These are phyloP conservation scores for Nephrotoma flavescens DNA, from an alignment of 2,888 invertebrate species.

Conservation along the genomic window DNA sequence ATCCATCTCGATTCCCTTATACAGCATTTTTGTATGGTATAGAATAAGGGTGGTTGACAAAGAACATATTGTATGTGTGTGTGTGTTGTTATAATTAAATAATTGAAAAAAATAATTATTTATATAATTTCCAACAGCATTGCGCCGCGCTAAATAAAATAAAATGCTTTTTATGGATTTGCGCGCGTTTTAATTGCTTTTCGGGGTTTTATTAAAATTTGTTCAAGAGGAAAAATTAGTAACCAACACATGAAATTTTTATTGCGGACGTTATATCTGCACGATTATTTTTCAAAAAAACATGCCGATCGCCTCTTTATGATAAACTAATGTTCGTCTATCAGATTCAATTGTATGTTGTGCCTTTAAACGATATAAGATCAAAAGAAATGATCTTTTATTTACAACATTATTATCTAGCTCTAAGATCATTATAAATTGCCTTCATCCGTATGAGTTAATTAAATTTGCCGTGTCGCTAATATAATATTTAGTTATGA, in stretches of 20 bases:
- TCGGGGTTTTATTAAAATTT: neutral
- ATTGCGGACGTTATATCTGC: neutral
- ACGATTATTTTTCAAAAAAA: neutral
- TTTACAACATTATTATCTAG: neutral
- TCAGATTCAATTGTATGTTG: neutral
- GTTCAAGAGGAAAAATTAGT: neutral
- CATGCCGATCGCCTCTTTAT: neutral
- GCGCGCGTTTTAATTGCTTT: neutral
- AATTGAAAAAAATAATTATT: neutral
- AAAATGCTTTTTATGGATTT: neutral
- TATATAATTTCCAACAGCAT: neutral
- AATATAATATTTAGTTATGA: neutral
- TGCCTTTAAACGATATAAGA: neutral
- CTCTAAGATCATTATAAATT: neutral
- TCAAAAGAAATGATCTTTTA: neutral
- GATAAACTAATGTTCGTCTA: neutral
- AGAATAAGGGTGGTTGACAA: neutral
- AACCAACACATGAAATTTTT: neutral
- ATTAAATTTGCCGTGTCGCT: neutral
- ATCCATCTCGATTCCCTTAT: neutral
- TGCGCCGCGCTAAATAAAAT: neutral
- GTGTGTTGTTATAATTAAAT: neutral
- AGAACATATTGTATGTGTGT: neutral
- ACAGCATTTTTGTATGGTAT: neutral
- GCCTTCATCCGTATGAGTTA: neutral